phyloP scores from a whole-genome alignment of 2,888 invertebrate genomes.

The Mythimna lalbum region DNA sequence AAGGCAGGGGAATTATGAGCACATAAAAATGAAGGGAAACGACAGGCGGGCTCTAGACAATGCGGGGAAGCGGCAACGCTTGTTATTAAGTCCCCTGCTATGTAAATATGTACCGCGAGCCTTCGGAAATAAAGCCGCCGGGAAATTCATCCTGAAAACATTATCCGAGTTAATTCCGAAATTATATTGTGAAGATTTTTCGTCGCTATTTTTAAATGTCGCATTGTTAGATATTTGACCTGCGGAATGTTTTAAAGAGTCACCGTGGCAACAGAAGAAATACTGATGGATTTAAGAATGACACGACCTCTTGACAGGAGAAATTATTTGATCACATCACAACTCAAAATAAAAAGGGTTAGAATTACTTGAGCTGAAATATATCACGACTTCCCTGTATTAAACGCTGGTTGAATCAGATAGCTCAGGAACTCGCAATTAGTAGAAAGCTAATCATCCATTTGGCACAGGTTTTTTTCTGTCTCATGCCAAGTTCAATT shows the following conservation, averaged over 20 bases:
- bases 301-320: too few relatives aligned
- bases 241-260: too few relatives aligned
- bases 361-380: background rate
- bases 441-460: slow-evolving; percentile 12
- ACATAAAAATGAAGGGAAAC: slow-evolving; percentile 75
- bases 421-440: slow-evolving; percentile 7
- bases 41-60: slow-evolving; percentile 70
- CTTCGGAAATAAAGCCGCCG: slow-evolving; percentile 58
- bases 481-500: slow-evolving; percentile 10
- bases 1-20: slow-evolving; percentile 77
- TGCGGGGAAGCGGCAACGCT: slow-evolving; percentile 67
- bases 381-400: background rate
- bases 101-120: slow-evolving; percentile 67
- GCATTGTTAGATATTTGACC: slow-evolving; percentile 27
- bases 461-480: slow-evolving; percentile 4
- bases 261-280: too few relatives aligned
- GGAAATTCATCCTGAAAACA: slow-evolving; percentile 56
- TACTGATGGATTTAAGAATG: too few relatives aligned
- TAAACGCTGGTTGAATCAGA: slow-evolving; percentile 3
- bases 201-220: slow-evolving; percentile 8
- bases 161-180: slow-evolving; percentile 52
- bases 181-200: slow-evolving; percentile 40
- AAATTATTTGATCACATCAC: too few relatives aligned
- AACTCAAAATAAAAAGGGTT: background rate
- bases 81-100: slow-evolving; percentile 72